Base-by-base conservation (phyloP, 2,797 vertebrate genomes). In the Manis crassicaudata region DNA sequence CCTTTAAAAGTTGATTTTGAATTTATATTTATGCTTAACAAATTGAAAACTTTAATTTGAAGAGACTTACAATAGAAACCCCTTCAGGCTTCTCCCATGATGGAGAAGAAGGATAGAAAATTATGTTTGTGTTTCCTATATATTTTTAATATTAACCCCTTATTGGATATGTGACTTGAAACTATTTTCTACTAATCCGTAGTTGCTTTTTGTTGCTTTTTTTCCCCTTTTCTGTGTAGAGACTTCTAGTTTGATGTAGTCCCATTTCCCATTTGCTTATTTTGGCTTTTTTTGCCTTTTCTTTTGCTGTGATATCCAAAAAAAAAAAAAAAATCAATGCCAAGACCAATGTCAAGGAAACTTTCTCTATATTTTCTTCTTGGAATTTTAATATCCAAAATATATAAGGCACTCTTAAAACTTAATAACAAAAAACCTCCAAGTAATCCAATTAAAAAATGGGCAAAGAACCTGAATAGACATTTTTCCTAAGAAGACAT, bases 41-140 rank as follows among this genome's bases (percentile, higher is more conserved):
- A 94, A 72, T 96, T 97, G 50, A 96, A 97, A 97, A 91, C 0
- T 93, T 84, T 21, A 63, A 94, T 46, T 60, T 40, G 56, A 40
- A 93, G 88, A 60, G 67, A 88, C 32, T 0, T 16, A 68, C 2
- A 85, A 40, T 63, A 80, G 63, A 97, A 97, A 97, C 27, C 32
- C 18, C 11, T 77, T 85, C n/a, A 40, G 90, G 88, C 35, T 23
- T 86, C 60, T 75, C 35, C 84, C 86, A 81, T 37, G 73, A 89
- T 13, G 32, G 10, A 56, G 5, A 60, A 54, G 52, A 52, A 50
- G 40, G 29, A 43, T 23, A 68, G 54, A 65, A 65, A 65, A 37
- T 58, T 83, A 13, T 5, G 14, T 35, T 4, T 62, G 17, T 52
- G 58, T 58, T 58, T 11, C 40, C 21, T 63, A 23, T 46, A 63